A percentile compares a stretch with the other conserved stretches of the same genome.
These are phyloP conservation scores for Pelusios castaneus DNA, from an alignment of 2,113 vertebrate genomes.

Conservation along the genomic window DNA sequence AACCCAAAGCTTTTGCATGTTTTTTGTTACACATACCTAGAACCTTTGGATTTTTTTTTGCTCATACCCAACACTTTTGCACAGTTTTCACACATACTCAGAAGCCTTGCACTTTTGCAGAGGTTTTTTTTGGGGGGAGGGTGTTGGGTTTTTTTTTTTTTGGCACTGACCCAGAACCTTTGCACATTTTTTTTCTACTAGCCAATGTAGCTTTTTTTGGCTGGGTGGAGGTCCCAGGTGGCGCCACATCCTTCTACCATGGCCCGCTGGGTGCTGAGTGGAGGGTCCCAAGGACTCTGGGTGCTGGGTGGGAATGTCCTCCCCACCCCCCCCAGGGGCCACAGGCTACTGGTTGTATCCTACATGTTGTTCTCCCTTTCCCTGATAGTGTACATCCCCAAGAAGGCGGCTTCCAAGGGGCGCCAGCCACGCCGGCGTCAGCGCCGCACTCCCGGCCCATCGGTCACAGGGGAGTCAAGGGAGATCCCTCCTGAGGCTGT, in stretches of 20 bases:
- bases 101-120: neutral
- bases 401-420: slow-evolving; percentile 30
- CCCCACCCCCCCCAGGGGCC: neutral
- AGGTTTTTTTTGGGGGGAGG: no score
- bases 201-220: neutral
- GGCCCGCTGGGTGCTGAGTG: no score
- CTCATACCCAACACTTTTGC: neutral
- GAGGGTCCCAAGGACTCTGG: neutral
- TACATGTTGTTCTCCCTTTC: neutral
- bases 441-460: slow-evolving; percentile 20
- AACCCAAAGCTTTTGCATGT: neutral
- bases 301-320: neutral
- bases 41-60: neutral
- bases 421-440: slow-evolving; percentile 45
- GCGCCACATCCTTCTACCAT: no score
- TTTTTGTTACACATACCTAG: neutral
- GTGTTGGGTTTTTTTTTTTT: neutral
- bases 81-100: neutral
- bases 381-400: slow-evolving; percentile 41
- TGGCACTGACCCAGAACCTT: neutral
- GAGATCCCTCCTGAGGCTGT: slow-evolving; percentile 64
- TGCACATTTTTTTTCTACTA: neutral
- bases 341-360: no score
- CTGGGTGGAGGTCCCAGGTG: neutral
- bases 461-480: slow-evolving; percentile 1